phyloP scores from a whole-genome alignment of 1,140 invertebrate genomes.

The Archivesica marissinica region DNA sequence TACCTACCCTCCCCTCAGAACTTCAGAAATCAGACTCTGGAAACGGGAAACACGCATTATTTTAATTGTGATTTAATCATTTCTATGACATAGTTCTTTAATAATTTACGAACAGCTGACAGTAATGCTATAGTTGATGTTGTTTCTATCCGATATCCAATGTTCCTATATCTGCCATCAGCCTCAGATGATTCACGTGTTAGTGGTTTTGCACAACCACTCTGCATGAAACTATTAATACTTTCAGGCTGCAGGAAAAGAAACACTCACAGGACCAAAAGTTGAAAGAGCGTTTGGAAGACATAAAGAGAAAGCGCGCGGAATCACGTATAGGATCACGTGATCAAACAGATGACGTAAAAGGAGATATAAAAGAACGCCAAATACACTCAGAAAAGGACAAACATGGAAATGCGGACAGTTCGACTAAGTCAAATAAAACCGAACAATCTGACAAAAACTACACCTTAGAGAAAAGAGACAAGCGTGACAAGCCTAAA shows the following conservation, averaged over 20 bases:
- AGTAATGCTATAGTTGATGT: too few species aligned
- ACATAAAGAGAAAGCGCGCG: slow-evolving; percentile 51
- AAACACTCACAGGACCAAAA: slow-evolving; percentile 48
- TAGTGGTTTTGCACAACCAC: too few species aligned
- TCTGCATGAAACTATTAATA: too few species aligned
- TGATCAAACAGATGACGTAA: background rate
- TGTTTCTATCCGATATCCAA: background rate
- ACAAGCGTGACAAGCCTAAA: background rate
- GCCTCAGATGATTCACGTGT: too few species aligned
- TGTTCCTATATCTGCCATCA: background rate
- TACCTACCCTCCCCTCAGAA: too few species aligned
- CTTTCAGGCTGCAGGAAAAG: slow-evolving; percentile 34
- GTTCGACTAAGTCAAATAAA: background rate
- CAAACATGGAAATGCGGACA: background rate
- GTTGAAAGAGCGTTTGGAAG: slow-evolving; percentile 46
- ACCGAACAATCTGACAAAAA: background rate
- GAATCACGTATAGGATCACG: slow-evolving; percentile 38
- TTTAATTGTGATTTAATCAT: too few species aligned
- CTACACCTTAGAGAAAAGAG: slow-evolving; percentile 8
- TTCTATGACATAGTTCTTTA: too few species aligned
- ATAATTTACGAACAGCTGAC: too few species aligned
- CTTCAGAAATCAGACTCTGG: too few species aligned
- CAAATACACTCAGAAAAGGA: slow-evolving; percentile 8
- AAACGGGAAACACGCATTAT: too few species aligned
- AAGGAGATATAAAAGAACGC: background rate